A percentile compares a stretch with the other conserved stretches of the same genome.
These are phyloP conservation scores for Muscidifurax raptorellus DNA, from an alignment of 1,140 invertebrate species.

Conservation along the genomic window DNA sequence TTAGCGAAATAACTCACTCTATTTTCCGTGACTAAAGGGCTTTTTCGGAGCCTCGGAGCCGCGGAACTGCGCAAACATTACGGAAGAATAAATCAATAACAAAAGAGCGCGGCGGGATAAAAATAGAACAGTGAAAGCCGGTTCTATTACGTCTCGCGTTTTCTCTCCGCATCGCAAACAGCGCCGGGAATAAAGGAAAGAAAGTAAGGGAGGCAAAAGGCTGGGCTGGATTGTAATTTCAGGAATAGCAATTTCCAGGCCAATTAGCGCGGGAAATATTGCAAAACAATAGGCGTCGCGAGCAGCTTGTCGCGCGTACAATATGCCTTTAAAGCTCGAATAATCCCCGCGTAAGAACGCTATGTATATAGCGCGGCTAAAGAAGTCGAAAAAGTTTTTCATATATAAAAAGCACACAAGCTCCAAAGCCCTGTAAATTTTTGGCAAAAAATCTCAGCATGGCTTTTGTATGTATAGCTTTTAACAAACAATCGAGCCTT, in stretches of 20 bases:
- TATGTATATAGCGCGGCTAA: not conserved
- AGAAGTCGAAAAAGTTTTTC: not conserved
- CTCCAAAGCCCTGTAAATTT: not conserved
- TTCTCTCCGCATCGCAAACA: not conserved
- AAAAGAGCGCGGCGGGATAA: not conserved
- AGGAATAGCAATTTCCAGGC: conserved; percentile 63
- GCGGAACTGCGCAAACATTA: not conserved
- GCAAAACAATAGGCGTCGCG: conserved; percentile 60
- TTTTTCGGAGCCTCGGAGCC: too few species aligned
- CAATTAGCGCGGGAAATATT: conserved; percentile 66
- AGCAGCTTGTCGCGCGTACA: conserved; percentile 55
- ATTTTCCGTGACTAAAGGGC: not conserved
- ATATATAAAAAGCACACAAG: not conserved
- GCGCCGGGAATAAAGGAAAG: not conserved
- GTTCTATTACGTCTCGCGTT: conserved; percentile 7
- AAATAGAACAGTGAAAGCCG: conserved; percentile 6
- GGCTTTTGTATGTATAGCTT: too few species aligned
- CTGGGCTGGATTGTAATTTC: conserved; percentile 58
- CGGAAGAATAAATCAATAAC: not conserved
- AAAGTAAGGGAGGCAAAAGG: not conserved
- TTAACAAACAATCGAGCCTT: too few species aligned
- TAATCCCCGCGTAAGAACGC: not conserved
- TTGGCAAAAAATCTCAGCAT: not conserved
- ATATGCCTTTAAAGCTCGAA: conserved; percentile 49
- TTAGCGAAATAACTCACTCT: not conserved